A percentile compares a stretch with the other conserved stretches of the same genome.
Conservation (phyloP, 2,888 invertebrate species). For the Aphrophora alni region DNA sequence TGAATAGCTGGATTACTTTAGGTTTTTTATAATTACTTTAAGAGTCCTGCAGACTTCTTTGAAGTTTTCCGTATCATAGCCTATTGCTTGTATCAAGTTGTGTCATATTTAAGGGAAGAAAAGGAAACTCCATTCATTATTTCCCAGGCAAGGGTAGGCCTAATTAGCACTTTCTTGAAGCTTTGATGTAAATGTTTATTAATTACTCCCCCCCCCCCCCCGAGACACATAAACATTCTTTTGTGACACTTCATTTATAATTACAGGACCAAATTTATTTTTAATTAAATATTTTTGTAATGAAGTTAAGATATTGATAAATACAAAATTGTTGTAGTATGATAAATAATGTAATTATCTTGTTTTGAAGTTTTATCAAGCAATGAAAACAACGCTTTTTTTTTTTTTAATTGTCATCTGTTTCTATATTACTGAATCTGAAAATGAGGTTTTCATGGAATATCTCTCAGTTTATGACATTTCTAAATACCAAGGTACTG, state of each 20-base stretch:
- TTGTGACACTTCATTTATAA: slow-evolving; percentile 50
- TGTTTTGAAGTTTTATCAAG: no score
- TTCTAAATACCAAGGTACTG: no score
- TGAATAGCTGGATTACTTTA: no score
- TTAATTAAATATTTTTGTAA: neutral
- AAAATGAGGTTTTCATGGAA: no score
- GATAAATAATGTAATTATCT: no score
- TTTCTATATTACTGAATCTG: no score
- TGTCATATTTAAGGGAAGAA: neutral
- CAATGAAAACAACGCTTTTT: no score
- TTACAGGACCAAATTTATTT: slow-evolving; percentile 20
- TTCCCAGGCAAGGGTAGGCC: neutral
- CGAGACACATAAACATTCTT: slow-evolving; percentile 45
- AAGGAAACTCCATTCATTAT: no score
- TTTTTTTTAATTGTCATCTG: no score
- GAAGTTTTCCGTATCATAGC: neutral
- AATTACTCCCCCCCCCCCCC: neutral
- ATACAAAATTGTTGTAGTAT: no score
- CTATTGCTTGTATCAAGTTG: neutral
- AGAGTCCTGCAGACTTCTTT: neutral
- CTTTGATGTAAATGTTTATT: slow-evolving; percentile 9
- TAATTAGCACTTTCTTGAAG: neutral
- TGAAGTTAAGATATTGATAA: neutral
- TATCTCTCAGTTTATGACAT: no score
- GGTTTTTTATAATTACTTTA: no score